Percentiles rank a stretch among this genome's conserved stretches.
phyloP scores from a whole-genome alignment of 2,113 vertebrate genomes.

The Dendropsophus ebraccatus region DNA sequence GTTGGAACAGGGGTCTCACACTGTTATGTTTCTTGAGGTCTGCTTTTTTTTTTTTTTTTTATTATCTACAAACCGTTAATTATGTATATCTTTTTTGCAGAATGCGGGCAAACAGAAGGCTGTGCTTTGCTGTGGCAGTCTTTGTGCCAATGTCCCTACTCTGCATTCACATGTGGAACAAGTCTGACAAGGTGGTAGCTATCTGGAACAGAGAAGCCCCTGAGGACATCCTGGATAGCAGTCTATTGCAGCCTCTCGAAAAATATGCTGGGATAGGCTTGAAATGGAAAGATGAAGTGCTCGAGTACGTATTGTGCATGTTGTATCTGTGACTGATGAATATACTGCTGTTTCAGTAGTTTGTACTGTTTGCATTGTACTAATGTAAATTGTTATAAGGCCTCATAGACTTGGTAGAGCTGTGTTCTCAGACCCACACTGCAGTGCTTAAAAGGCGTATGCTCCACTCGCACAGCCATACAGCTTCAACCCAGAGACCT shows the following conservation, averaged over 20 bases:
- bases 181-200: slow-evolving; percentile 23
- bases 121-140: neutral
- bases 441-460: too few species aligned
- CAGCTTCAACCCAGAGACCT: too few species aligned
- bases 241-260: slow-evolving; percentile 11
- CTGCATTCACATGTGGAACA: slow-evolving; percentile 35
- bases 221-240: neutral
- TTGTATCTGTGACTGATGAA: neutral
- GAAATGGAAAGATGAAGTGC: slow-evolving; percentile 51
- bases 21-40: too few species aligned
- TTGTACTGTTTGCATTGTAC: neutral
- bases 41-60: neutral
- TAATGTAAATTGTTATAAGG: neutral
- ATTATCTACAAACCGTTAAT: neutral
- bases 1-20: too few species aligned
- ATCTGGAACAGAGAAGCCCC: slow-evolving; percentile 44
- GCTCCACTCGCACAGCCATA: too few species aligned
- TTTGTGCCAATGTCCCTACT: slow-evolving; percentile 16
- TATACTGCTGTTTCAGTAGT: neutral
- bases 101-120: slow-evolving; percentile 26
- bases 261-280: slow-evolving; percentile 45
- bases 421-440: neutral
- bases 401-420: neutral
- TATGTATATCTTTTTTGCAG: neutral
- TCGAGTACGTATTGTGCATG: slow-evolving; percentile 41